Percentiles rank a stretch among this genome's conserved stretches.
These are phyloP conservation scores for Erinaceus europaeus DNA, from an alignment of 2,113 vertebrate genomes.

Conservation along the genomic window DNA sequence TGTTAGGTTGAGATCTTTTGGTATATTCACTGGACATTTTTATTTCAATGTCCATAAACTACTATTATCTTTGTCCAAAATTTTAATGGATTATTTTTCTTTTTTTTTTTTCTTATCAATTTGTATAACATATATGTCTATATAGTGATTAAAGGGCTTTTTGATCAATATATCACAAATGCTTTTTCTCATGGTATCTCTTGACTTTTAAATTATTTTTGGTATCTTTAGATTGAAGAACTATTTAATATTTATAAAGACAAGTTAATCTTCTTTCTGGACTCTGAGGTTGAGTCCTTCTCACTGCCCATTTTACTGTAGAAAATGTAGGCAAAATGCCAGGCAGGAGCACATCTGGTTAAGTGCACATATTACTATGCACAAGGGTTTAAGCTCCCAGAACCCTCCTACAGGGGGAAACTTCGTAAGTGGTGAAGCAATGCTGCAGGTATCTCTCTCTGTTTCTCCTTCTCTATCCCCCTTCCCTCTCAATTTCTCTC, in stretches of 20 bases:
- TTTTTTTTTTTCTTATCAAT: background rate
- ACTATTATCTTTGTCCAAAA: background rate
- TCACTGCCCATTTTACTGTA: background rate
- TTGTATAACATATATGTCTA: background rate
- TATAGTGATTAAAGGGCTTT: background rate
- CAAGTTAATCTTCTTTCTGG: background rate
- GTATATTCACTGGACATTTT: background rate
- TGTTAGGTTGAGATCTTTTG: background rate
- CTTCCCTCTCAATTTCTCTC: no score
- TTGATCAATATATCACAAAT: background rate
- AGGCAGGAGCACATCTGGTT: no score
- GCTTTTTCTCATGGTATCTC: background rate
- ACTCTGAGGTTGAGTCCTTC: constrained; percentile 2
- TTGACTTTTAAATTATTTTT: constrained; percentile 11
- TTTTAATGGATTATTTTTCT: background rate
- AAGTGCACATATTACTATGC: no score
- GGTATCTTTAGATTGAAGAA: background rate
- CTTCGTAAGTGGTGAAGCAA: no score
- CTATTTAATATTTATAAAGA: background rate
- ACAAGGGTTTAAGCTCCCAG: no score
- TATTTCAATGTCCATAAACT: background rate
- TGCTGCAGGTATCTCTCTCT: no score
- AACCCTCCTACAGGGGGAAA: no score
- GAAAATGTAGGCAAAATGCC: background rate
- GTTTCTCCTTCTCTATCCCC: no score